Base-by-base conservation (phyloP, 1,140 invertebrate species). In the Xylocopa sonorina region DNA sequence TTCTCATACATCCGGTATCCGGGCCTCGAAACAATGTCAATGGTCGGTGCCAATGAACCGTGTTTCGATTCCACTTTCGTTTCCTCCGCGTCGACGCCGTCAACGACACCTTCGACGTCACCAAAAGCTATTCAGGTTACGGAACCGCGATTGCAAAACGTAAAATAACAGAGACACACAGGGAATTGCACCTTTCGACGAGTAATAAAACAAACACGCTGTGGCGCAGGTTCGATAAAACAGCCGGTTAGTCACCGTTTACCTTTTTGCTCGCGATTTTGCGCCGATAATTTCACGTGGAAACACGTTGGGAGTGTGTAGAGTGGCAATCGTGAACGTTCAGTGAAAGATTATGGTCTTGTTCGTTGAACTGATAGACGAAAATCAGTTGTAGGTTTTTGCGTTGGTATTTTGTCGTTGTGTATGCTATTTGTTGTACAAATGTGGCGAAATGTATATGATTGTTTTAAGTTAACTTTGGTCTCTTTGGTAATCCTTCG, bases 1-100 rank as follows among this genome's bases (percentile, higher is more conserved):
- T 72, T 74, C 78, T 46, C 60, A 78, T 82, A 72, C 72, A 85
- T 90, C 88, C 89, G 85, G 85, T 78, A 87, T 89, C 88, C 88
- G 85, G 85, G 74, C 71, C 58, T 14, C 50, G 63, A 72, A n/a
- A 81, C 79, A 88, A 83, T 85, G 73, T 86, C 81, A 75, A 80
- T 67, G 62, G 68, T 68, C 68, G 69, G 78, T 84, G 88, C 80
- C 85, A 89, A 88, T 82, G 87, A 89, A 89, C 88, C 76, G 74
- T 69, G 73, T 67, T 76, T 63, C 50, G 77, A 82, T 76, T 80
- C 82, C 78, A 85, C 64, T 78, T 80, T 85, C 72, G n/a, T 78
- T 78, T 78, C 68, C 43, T 34, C 48, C 55, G 32, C 43, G 57
- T 38, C 58, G 5, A 71, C 76, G 66, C 55, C 32, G 27, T 12